Base-by-base conservation (phyloP, 2,888 invertebrate species). In the Nephrotoma guestfalica region DNA sequence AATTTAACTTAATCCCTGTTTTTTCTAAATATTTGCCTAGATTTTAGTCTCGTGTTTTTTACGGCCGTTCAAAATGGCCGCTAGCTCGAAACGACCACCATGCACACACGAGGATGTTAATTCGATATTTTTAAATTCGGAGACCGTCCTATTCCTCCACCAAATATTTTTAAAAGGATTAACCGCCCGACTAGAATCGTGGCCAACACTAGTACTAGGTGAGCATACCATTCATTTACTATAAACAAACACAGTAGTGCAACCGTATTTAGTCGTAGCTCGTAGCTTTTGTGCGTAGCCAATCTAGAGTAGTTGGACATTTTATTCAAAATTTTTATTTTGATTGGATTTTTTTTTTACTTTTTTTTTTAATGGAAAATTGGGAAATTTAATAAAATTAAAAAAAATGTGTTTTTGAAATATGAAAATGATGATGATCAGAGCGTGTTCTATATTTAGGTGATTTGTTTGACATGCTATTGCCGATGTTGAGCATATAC, bases 151-250 rank as follows among this genome's bases (percentile, higher is more conserved):
- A 89, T 98, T 98, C 92, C 93, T 98, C 41, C 97, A 98, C 91
- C 97, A 98, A 92, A 98, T 98, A 89, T 98, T 98, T 92, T 94
- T 97, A 90, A 98, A 98, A 91, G 97, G 97, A 0, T 93, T 98
- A 85, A 97, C 96, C 5, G 97, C 97, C 0, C 93, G 97, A 87
- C 95, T 98, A 94, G 97, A 98, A 91, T 96, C 95, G 87, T 98
- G 98, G 98, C 98, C 98, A 83, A 97, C 97, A 6, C 93, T 98
- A 88, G 97, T 97, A 88, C 93, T 98, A 92, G 97, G 97, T 97
- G 92, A 93, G 91, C 89, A 87, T 88, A 6, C 41, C 30, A 0
- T 57, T 57, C 42, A 40, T 18, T 83, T 42, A 18, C 41, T 9
- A 41, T 18, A 45, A 7, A 13, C 3, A 13, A 9, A 15, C n/a